Percentiles rank a stretch among this genome's conserved stretches.
Evolutionary conservation across 2,797 vertebrate genomes (phyloP).

Genomic region (Phrynocephalus forsythii): DNA sequence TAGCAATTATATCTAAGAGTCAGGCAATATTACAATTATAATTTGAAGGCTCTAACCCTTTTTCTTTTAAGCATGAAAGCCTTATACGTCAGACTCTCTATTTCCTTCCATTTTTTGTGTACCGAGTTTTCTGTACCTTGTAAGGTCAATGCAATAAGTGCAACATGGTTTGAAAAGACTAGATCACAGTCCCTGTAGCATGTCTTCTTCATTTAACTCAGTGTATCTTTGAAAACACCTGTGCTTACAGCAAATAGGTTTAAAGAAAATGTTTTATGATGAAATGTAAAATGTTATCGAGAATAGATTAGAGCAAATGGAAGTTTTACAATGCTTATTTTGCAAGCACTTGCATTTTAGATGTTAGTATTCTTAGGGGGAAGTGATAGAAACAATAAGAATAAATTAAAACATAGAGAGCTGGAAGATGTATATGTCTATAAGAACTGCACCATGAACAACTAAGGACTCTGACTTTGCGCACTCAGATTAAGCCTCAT

Average conservation of each 20-base stretch:
- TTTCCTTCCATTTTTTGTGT: constrained; percentile 2
- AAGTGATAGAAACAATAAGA: neutral
- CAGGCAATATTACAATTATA: constrained; percentile 5
- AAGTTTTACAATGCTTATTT: constrained; percentile 10
- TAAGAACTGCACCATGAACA: neutral
- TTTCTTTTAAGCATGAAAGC: constrained; percentile 35
- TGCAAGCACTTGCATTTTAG: neutral
- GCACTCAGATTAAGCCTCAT: constrained; percentile 10
- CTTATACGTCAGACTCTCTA: constrained; percentile 2
- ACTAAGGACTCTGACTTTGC: neutral
- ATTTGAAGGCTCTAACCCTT: neutral
- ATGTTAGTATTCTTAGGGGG: neutral
- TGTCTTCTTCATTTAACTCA: neutral
- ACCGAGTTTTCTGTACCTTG: neutral
- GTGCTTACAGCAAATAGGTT: constrained; percentile 38
- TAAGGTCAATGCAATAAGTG: neutral
- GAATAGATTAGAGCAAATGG: constrained; percentile 27
- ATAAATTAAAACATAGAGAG: constrained; percentile 3
- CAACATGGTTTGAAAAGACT: neutral
- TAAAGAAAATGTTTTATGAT: neutral
- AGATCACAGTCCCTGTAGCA: constrained; percentile 26
- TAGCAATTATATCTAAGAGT: neutral
- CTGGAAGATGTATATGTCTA: neutral
- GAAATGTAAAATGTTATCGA: constrained; percentile 41
- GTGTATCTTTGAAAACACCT: neutral